Base-by-base conservation (phyloP, 1,140 invertebrate species). In the Drosophila lacteicornis region DNA sequence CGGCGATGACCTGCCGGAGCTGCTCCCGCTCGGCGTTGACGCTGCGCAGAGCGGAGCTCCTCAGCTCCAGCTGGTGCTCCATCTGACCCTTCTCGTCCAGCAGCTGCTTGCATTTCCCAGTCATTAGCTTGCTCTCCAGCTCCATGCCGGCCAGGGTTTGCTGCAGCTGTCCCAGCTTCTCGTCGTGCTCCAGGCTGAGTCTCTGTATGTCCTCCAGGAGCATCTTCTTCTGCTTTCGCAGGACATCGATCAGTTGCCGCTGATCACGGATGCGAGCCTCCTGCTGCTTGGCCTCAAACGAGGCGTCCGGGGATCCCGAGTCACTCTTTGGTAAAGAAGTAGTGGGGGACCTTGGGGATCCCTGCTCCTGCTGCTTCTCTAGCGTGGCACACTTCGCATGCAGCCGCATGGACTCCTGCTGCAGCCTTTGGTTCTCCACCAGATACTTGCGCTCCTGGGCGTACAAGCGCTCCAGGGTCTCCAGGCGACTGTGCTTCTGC, bases 361-460 rank as follows among this genome's bases (percentile, higher is more conserved):
- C 55, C 11, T 53, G 53, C 12, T 76, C 61, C n/a, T 67, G 33
- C 61, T 80, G 70, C 25, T 58, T 63, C 33, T 91, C 86, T 7
- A 92, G 50, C 2, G 76, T 46, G 7, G 60, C 73, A 43, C 86
- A 92, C 49, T 84, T 84, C 0, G 61, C 60, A 40, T 85, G 66
- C 8, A 92, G 66, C 5, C 68, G 74, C 22, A 70, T 56, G 12
- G 91, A 70, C 27, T 92, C 90, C 40, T 84, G 80, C 53, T 92
- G 91, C n/a, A 92, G 65, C 46, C 57, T 62, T 53, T 92, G 91
- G 68, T 86, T 92, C 6, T 92, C 91, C 33, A 91, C 25, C 73
- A 92, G 80, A 45, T 92, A 92, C 19, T 91, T 92, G 0, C 91
- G 80, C 51, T 92, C 91, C 67, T 91, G 86, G 0, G 84, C 76